These are phyloP conservation scores for Australoheros facetus DNA, from an alignment of 2,797 vertebrate species.

Conservation along the genomic window DNA sequence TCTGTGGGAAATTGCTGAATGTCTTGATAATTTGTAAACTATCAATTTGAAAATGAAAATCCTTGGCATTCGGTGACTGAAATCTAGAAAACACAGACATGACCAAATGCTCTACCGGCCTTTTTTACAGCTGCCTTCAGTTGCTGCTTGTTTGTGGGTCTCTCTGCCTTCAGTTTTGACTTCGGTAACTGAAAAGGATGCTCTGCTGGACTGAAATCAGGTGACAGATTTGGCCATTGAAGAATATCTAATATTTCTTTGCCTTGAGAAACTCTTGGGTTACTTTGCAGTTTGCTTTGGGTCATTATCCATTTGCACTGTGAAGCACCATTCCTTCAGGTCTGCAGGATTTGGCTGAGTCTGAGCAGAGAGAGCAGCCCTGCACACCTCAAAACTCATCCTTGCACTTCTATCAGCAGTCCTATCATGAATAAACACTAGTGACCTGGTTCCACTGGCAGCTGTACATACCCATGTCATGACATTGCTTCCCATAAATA, in stretches of 20 bases:
- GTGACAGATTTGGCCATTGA: background rate
- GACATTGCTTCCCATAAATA: too few relatives aligned
- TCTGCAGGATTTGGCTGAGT: too few relatives aligned
- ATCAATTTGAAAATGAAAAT: too few relatives aligned
- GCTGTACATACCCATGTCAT: too few relatives aligned
- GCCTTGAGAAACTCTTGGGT: background rate
- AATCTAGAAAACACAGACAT: too few relatives aligned
- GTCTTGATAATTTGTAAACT: background rate
- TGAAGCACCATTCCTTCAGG: background rate
- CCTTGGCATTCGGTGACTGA: too few relatives aligned
- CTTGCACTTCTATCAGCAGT: too few relatives aligned
- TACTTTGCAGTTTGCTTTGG: background rate
- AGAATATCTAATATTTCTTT: background rate
- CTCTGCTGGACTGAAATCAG: background rate
- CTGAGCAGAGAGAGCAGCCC: too few relatives aligned
- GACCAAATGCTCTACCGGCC: too few relatives aligned
- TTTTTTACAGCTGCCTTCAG: background rate
- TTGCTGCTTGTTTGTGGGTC: rapidly evolving
- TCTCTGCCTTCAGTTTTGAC: background rate
- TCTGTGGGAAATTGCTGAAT: background rate
- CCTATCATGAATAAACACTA: too few relatives aligned
- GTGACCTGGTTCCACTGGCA: too few relatives aligned
- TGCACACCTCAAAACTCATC: too few relatives aligned
- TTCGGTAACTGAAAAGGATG: background rate
- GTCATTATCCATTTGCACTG: background rate